Percentiles rank a stretch among this genome's conserved stretches.
Conservation (phyloP, 2,888 invertebrate genomes). For the Sphinx pinastri region DNA sequence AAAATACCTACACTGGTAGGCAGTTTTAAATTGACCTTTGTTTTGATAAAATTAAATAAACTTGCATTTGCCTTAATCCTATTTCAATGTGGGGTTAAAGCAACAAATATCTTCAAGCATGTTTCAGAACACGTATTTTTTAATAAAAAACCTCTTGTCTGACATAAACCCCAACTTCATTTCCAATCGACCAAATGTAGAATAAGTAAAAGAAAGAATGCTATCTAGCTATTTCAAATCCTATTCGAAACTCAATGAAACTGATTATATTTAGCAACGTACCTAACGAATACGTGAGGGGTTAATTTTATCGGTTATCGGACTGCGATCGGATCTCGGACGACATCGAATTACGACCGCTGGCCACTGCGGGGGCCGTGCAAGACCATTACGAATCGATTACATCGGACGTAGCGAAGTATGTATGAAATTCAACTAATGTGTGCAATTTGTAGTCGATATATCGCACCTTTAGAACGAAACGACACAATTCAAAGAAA, state of each 20-base stretch:
- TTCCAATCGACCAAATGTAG: too few relatives aligned
- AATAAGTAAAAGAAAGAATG: neutral
- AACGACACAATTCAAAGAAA: too few relatives aligned
- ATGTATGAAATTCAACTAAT: neutral
- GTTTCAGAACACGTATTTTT: neutral
- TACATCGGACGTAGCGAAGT: neutral
- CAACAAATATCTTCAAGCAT: neutral
- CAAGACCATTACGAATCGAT: neutral
- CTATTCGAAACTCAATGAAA: neutral
- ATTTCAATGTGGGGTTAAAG: neutral
- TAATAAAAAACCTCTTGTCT: too few relatives aligned
- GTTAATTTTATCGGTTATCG: conserved; percentile 14
- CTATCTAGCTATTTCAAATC: neutral
- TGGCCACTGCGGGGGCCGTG: conserved; percentile 1
- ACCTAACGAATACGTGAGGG: neutral
- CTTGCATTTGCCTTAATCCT: too few relatives aligned
- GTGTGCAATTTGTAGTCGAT: neutral
- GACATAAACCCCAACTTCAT: too few relatives aligned
- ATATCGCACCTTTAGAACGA: too few relatives aligned
- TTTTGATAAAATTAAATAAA: too few relatives aligned
- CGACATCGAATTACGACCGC: conserved; percentile 8
- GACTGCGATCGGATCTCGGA: neutral
- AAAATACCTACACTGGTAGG: too few relatives aligned
- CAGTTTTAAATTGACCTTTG: too few relatives aligned
- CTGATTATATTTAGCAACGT: neutral